Evolutionary conservation across 2,888 invertebrate genomes (phyloP).

Genomic region (Lasioglossum lativentre): DNA sequence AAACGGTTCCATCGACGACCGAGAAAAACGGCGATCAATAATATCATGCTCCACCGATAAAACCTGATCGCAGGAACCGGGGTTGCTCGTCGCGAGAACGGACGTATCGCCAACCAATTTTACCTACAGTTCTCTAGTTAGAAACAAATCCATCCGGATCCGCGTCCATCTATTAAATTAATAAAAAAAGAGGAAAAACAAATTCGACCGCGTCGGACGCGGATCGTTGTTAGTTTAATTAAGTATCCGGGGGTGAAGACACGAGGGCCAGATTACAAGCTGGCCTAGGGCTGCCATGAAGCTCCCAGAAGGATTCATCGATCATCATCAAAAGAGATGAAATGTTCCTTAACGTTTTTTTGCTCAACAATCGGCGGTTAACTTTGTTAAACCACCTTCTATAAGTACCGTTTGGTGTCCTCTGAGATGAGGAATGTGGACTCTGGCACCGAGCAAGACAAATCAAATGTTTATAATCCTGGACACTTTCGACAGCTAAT

Average conservation of each 20-base stretch:
- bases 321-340: background rate
- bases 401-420: background rate
- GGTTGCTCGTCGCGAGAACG: constrained; percentile 27
- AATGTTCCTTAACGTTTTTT: background rate
- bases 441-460: background rate
- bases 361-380: background rate
- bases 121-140: constrained; percentile 27
- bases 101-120: constrained; percentile 6
- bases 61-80: background rate
- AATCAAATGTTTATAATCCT: background rate
- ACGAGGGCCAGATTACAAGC: background rate
- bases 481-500: too few species aligned
- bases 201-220: background rate
- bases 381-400: background rate
- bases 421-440: background rate
- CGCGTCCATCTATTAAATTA: constrained; percentile 9
- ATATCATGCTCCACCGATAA: background rate
- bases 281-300: background rate
- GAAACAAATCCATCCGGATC: constrained; percentile 23
- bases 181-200: background rate
- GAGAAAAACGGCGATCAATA: background rate
- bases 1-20: background rate
- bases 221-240: constrained; percentile 13
- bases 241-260: constrained; percentile 30
- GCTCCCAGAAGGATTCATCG: background rate